Base-by-base conservation (phyloP, 2,797 vertebrate species). In the Coranthus polyacanthus region DNA sequence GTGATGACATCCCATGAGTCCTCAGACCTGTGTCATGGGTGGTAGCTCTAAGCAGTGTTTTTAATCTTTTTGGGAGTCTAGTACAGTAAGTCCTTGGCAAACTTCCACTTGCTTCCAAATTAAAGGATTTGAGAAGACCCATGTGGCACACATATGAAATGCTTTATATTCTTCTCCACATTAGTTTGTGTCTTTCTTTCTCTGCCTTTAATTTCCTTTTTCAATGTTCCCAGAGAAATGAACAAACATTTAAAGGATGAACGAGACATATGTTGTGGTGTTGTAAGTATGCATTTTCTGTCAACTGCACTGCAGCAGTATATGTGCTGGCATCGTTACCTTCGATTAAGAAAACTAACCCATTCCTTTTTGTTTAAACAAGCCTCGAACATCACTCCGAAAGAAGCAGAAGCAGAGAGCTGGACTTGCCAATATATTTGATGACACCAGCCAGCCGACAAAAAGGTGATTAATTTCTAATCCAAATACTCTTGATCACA, bases 231-330 rank as follows among this genome's bases (percentile, higher is more conserved):
- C 86, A 99, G 97, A 89, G 97, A 98, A 91, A 97, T 96, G 91
- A 98, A 98, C 90, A 98, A 97, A 73, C 92, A 96, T 73, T 92
- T 99, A 58, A 95, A 91, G 82, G 96, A 98, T 58, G 96, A 98
- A 79, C 87, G 84, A 42, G 96, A 98, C 76, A 90, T 96, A 32
- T 85, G 84, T 86, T 90, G 93, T 32, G 93, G 95, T 26, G 92
- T 95, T 87, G 97, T 98, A 91, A 91, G 80, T 82, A 46, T 16
- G 16, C 12, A 2, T 47, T 36, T 34, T 0, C 45, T 51, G 26
- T 26, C 18, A 11, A 43, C 0, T 20, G 5, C 24, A 43, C 12
- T 52, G 41, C 58, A 13, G 22, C 43, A 21, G 20, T 37, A 15
- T 69, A 11, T 45, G n/a, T n/a, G n/a, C 8, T 32, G 5, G 20